Base-by-base conservation (phyloP, 2,113 vertebrate species). In the Otus sunia region DNA sequence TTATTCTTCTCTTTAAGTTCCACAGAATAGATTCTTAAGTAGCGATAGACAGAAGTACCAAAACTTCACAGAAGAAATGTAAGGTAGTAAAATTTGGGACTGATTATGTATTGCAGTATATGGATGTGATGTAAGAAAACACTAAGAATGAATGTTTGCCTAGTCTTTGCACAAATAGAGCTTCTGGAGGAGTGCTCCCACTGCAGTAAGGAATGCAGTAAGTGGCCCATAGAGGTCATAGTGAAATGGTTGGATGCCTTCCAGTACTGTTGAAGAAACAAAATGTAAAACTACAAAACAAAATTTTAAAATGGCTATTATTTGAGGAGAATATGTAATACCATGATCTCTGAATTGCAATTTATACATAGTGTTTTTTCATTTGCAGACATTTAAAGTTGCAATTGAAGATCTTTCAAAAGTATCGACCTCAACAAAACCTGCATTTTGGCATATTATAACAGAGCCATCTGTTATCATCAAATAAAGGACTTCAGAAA, bases 381-480 rank as follows among this genome's bases (percentile, higher is more conserved):
- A 64, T 90, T 94, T 97, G 25, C 84, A 98, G 98, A 91, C 86
- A 56, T 98, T 98, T 60, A 97, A 94, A 45, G 85, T 96, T 71
- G 98, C 98, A 10, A 69, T 98, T 97, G 89, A 95, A 92, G 98
- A 99, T 96, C 96, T 99, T 91, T 98, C 96, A 56, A 97, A 75
- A 96, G 97, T 50, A 91, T 98, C 32, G 91, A 94, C 56, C 96
- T 98, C 53, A 94, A 98, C 88, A 96, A 95, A 79, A 93, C 69
- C 34, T 98, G 95, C 53, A 92, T 96, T 55, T 59, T 98, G 92
- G 98, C 98, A n/a, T 98, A 97, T 96, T 99, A 98, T 93, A 99
- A 98, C 90, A 98, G 98, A 95, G 98, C 98, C 21, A 50, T 98
- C 66, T 98, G 98, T 92, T 98, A 97, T 58, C 97, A 98, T 53